Conservation (phyloP, 2,888 invertebrate species). For the Parnassius mnemosyne region DNA sequence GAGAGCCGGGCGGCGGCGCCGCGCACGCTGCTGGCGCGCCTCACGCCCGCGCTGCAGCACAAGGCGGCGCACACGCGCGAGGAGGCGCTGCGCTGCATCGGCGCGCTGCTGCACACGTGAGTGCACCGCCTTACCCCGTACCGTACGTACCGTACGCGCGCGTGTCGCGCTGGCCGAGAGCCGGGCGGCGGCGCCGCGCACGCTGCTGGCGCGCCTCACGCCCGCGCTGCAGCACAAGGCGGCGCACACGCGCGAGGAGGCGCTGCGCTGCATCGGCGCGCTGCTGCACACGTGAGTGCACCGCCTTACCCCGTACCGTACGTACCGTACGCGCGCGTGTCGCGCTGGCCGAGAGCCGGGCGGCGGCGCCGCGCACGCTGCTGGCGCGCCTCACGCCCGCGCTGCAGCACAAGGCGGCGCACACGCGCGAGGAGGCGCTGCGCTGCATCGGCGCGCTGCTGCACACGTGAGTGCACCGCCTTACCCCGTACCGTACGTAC, state of each 20-base stretch:
- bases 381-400: constrained; percentile 71
- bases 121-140: constrained; percentile 37
- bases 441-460: constrained; percentile 90
- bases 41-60: constrained; percentile 85
- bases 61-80: constrained; percentile 96
- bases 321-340: constrained; percentile 43
- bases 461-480: constrained; percentile 83
- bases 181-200: constrained; percentile 57
- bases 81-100: constrained; percentile 91
- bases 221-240: constrained; percentile 92
- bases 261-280: constrained; percentile 89
- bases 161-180: constrained; percentile 54
- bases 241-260: constrained; percentile 94
- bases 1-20: constrained; percentile 55
- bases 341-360: constrained; percentile 54
- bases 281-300: constrained; percentile 88
- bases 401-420: constrained; percentile 94
- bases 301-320: too few relatives aligned
- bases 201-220: constrained; percentile 59
- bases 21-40: constrained; percentile 60
- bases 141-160: constrained; percentile 36
- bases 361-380: constrained; percentile 58
- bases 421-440: constrained; percentile 94
- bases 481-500: too few relatives aligned
- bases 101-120: constrained; percentile 91